Base-by-base conservation (phyloP, 2,888 invertebrate genomes). In the Apotomis turbidana region DNA sequence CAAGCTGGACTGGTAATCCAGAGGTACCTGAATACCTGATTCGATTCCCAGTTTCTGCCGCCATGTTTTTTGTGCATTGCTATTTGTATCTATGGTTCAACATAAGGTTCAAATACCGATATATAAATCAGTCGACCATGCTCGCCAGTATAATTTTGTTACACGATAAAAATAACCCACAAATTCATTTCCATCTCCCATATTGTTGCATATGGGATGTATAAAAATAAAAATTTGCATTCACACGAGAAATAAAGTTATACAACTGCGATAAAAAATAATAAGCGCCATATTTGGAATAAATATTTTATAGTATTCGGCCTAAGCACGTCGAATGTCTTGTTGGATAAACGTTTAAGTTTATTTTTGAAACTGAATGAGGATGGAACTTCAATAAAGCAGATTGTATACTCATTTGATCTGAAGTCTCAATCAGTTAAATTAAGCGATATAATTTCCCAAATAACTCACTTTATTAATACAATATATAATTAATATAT, bases 71-170 rank as follows among this genome's bases (percentile, higher is more conserved):
- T 44, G 44, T 44, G 44, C 44, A 44, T 6, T 44, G 8, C 0
- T 6, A 44, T 44, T 44, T 44, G 8, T 6, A 44, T 44, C 5
- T 6, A 49, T 2, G 2, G 27, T 27, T 27, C 44, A 49, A 49
- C 49, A 49, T 49, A 49, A 10, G 6, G 9, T 44, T 8, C 6
- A 49, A 10, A 9, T 60, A 46, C 1, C 44, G 4, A 44, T 46
- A 44, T 46, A 60, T 60, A 46, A 60, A 60, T 60, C 44, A 60
- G 44, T 15, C 59, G 49, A 49, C 49, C 9, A 49, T 49, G 44
- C 15, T 36, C 9, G 27, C 3, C 27, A 5, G 46, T 49, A 49
- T 49, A 36, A 49, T 61, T 61, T 27, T 27, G 10, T 9, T 6
- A 12, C 44, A 15, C 41, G 59, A 59, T 59, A 61, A 58, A 57